Evolutionary conservation across 2,888 invertebrate species (phyloP).

Genomic region (Andrena trimmerana): DNA sequence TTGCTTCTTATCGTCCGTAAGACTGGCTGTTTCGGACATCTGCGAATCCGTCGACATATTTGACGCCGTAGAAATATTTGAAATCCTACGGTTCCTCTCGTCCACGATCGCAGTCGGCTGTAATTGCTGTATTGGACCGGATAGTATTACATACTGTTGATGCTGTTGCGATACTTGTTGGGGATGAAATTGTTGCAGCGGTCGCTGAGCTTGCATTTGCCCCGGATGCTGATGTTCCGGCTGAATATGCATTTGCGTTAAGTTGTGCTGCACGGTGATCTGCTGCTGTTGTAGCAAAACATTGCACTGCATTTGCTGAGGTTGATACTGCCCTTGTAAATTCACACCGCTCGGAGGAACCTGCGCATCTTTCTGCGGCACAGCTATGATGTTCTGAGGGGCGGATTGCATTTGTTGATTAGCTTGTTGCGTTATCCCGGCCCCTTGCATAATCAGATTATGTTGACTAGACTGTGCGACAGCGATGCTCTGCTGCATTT

Average conservation of each 20-base stretch:
- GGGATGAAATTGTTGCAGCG: slow-evolving; percentile 73
- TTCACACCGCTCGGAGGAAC: slow-evolving; percentile 51
- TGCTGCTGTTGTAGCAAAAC: slow-evolving; percentile 66
- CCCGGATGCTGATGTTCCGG: slow-evolving; percentile 67
- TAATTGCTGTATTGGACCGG: slow-evolving; percentile 72
- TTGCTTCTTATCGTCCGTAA: slow-evolving; percentile 70
- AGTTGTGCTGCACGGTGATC: slow-evolving; percentile 60
- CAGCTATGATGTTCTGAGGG: slow-evolving; percentile 48
- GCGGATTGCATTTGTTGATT: slow-evolving; percentile 64
- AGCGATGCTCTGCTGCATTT: slow-evolving; percentile 54
- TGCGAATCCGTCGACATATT: slow-evolving; percentile 81
- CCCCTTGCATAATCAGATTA: slow-evolving; percentile 62
- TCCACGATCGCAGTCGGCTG: slow-evolving; percentile 74
- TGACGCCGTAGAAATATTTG: slow-evolving; percentile 79
- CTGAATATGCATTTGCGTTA: slow-evolving; percentile 67
- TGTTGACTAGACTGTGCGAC: slow-evolving; percentile 70
- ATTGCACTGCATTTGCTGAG: slow-evolving; percentile 65
- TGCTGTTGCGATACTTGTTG: slow-evolving; percentile 71
- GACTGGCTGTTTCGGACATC: slow-evolving; percentile 67
- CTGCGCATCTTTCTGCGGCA: slow-evolving; percentile 68
- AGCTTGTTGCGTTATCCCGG: slow-evolving; percentile 55
- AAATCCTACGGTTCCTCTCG: slow-evolving; percentile 82
- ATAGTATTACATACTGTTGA: slow-evolving; percentile 74
- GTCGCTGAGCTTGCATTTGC: slow-evolving; percentile 69
- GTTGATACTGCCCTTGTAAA: slow-evolving; percentile 69